Evolutionary conservation across 2,113 vertebrate species (phyloP), one percentile per base, ranked within the genome.

Genomic region (Ammospiza caudacuta): DNA sequence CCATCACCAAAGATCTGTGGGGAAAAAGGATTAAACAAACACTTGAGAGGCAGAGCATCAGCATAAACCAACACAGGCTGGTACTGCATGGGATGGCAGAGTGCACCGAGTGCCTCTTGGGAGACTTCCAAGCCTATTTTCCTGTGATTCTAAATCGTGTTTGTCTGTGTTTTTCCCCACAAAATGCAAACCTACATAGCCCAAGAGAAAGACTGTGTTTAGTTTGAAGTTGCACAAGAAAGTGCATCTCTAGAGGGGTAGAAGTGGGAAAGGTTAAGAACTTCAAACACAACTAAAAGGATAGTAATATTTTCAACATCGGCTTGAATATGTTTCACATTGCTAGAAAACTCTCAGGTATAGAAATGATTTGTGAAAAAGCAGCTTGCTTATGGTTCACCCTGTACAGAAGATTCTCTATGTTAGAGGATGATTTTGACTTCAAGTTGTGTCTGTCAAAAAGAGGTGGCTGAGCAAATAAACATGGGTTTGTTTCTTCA

Each of bases 171-270:
- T 88, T 78, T 95, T 64, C 39, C 29, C 51, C 47, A 78, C 39
- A 67, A 85, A 94, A 95, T 59, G 39, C 72, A 97, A 90, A 91
- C 54, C 29, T 77, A 63, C 68, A 63, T 14, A 86, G 76, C 68
- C 47, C 85, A 93, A 87, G 92, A 93, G 87, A 86, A 94, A 63
- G 47, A 59, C 8, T 44, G 20, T n/a, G 28, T 86, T 92, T 77
- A 64, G 31, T 74, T 83, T 83, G 72, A 78, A 86, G 68, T 64
- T 51, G 46, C 6, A 83, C 84, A 90, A 83, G 67, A 55, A 91
- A 90, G 61, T 23, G 29, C 25, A 21, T 86, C 47, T 77, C 83
- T 19, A 29, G 44, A 8, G 22, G 18, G 13, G 41, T 24, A 51
- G 63, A 83, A 83, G 52, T 19, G 14, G 59, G 47, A 93, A 94